Evolutionary conservation across 37 sponge, comb jelly and placozoan species (phyloP).

Genomic region (Corticium candelabrum): DNA sequence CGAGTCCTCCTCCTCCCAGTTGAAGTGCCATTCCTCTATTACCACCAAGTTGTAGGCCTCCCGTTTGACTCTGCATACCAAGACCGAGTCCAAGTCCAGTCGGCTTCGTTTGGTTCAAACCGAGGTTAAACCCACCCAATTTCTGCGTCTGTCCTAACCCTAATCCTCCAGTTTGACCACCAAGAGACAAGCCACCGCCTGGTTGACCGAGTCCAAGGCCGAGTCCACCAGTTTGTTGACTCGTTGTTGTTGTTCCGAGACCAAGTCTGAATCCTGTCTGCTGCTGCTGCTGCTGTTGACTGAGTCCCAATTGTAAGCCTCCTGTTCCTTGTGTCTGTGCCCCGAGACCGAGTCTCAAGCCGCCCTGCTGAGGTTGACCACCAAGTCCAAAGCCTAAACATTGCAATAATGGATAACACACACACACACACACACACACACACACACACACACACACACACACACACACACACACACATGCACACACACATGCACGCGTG

Average conservation of each 20-base stretch:
- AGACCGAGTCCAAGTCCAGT: neutral
- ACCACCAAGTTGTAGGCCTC: neutral
- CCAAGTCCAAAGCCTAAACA: too few relatives aligned
- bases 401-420: too few relatives aligned
- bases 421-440: conserved; percentile 5
- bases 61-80: neutral
- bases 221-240: neutral
- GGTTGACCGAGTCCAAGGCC: neutral
- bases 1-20: neutral
- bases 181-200: neutral
- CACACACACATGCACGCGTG: too few relatives aligned
- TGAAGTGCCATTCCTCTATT: neutral
- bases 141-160: too few relatives aligned
- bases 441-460: conserved; percentile 5
- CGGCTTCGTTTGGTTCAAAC: conserved; percentile 13
- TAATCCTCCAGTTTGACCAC: conserved; percentile 19
- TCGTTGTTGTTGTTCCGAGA: neutral
- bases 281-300: neutral
- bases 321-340: too few relatives aligned
- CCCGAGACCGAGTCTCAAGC: neutral
- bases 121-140: neutral
- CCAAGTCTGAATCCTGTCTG: neutral
- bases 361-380: too few relatives aligned
- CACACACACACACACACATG: neutral
- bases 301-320: too few relatives aligned